Evolutionary conservation across 1,140 invertebrate genomes (phyloP).

Genomic region (Drosophila arawakana): DNA sequence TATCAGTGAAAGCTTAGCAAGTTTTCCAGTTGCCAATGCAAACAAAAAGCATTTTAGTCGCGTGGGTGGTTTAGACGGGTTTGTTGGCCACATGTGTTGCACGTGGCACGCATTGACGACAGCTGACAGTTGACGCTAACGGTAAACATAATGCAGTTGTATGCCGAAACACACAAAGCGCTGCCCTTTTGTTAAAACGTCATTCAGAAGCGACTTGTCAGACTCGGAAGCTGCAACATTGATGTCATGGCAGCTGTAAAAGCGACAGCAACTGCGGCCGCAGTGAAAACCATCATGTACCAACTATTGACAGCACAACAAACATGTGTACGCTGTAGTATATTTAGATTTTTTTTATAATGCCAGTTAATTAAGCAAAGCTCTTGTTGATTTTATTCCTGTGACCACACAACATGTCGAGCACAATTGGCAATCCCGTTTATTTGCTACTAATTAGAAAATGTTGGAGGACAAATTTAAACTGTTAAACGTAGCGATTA

Average conservation of each 20-base stretch:
- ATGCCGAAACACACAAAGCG: neutral
- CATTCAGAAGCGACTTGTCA: conserved; percentile 12
- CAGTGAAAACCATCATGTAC: conserved; percentile 17
- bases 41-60: conserved; percentile 40
- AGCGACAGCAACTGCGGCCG: neutral
- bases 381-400: conserved; percentile 4
- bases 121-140: conserved; percentile 9
- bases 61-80: neutral
- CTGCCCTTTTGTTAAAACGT: conserved; percentile 32
- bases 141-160: conserved; percentile 28
- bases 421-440: conserved; percentile 13
- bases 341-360: neutral
- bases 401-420: conserved; percentile 22
- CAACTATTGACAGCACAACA: conserved; percentile 45
- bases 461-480: neutral
- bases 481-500: too few species aligned
- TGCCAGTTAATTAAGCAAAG: conserved; percentile 30
- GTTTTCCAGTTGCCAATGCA: conserved; percentile 35
- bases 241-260: neutral
- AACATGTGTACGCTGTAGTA: neutral
- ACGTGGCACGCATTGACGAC: neutral
- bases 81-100: conserved; percentile 1
- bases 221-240: conserved; percentile 18
- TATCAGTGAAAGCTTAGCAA: conserved; percentile 38
- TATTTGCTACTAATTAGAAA: conserved; percentile 28